Evolutionary conservation across 2,797 vertebrate species (phyloP).

Genomic region (Hydrolagus colliei): DNA sequence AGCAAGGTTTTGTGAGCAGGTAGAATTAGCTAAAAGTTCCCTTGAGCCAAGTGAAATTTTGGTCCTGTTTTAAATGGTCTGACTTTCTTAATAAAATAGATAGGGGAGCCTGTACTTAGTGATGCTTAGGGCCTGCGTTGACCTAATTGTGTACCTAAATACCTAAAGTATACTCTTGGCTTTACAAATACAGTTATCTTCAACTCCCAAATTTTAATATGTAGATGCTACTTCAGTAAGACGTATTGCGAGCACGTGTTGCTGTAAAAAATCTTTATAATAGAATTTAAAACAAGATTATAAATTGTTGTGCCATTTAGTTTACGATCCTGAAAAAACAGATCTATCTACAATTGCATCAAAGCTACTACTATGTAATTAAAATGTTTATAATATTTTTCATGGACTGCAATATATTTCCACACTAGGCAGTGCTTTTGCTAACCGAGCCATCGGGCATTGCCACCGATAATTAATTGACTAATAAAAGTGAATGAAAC

Average conservation of each 20-base stretch:
- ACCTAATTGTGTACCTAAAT: neutral
- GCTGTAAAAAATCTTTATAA: neutral
- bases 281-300: neutral
- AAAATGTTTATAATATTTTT: neutral
- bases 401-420: neutral
- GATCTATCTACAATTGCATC: neutral
- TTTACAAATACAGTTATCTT: neutral
- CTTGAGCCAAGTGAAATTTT: neutral
- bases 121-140: neutral
- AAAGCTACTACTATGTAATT: neutral
- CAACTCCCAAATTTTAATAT: neutral
- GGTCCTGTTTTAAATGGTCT: slow-evolving; percentile 11
- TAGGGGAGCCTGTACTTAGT: neutral
- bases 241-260: neutral
- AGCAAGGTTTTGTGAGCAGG: neutral
- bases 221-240: slow-evolving; percentile 11
- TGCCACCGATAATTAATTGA: too few relatives aligned
- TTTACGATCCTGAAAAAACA: neutral
- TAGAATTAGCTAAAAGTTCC: slow-evolving; percentile 10
- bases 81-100: neutral
- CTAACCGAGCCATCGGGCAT: too few relatives aligned
- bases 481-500: too few relatives aligned
- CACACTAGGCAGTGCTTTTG: too few relatives aligned
- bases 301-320: neutral
- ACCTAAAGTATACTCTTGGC: neutral